Evolutionary conservation across 2,113 vertebrate genomes (phyloP).

Genomic region (Bubalus kerabau): DNA sequence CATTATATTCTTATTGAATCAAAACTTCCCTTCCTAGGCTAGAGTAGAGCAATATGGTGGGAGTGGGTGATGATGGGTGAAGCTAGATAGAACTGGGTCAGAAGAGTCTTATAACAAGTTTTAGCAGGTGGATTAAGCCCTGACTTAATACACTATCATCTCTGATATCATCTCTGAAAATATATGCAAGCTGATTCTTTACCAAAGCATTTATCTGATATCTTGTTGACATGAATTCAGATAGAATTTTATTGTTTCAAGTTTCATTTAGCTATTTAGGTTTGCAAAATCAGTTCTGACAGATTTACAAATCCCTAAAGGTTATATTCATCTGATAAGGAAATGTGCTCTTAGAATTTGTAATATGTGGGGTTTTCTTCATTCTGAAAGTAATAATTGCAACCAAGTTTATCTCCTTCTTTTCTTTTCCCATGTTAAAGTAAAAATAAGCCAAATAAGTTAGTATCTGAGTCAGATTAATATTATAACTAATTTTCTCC

Average conservation of each 20-base stretch:
- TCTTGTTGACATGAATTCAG: not conserved
- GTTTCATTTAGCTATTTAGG: not conserved
- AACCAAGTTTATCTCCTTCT: not conserved
- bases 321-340: not conserved
- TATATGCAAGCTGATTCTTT: not conserved
- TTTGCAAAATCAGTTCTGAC: conserved; percentile 34
- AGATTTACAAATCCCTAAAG: not conserved
- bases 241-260: not conserved
- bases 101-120: not conserved
- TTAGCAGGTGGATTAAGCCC: not conserved
- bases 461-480: not conserved
- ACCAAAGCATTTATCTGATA: not conserved
- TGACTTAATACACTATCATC: not conserved
- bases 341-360: not conserved
- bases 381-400: not conserved
- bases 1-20: not conserved
- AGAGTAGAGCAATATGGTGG: not conserved
- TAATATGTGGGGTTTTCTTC: not conserved
- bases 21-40: not conserved
- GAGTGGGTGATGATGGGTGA: not conserved
- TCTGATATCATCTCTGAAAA: not conserved
- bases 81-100: not conserved
- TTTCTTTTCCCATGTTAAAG: not conserved
- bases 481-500: not conserved
- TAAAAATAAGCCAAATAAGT: not conserved